These are phyloP conservation scores for Macrocentrus cingulum DNA, from an alignment of 1,140 invertebrate species.

Conservation along the genomic window DNA sequence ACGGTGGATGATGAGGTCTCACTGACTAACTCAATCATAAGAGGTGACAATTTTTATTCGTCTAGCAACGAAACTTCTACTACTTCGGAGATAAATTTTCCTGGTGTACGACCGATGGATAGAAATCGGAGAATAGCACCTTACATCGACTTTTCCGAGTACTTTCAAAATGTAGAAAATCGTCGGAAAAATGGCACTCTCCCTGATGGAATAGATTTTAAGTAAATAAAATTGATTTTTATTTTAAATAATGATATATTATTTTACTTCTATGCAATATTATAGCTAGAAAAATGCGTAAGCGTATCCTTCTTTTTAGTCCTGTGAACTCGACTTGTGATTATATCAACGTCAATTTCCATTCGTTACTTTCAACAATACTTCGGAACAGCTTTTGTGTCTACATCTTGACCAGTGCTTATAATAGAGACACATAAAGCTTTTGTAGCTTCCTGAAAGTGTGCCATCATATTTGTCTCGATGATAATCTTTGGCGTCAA, in stretches of 20 bases:
- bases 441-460: too few species aligned
- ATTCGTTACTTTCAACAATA: too few species aligned
- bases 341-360: too few species aligned
- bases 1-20: constrained; percentile 36
- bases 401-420: too few species aligned
- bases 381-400: too few species aligned
- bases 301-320: too few species aligned
- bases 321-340: too few species aligned
- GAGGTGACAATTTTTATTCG: constrained; percentile 43
- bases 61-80: constrained; percentile 50
- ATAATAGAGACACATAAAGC: too few species aligned
- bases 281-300: too few species aligned
- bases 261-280: background rate
- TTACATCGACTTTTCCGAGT: constrained; percentile 85
- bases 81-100: constrained; percentile 57
- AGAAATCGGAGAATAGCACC: constrained; percentile 70
- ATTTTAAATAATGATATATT: constrained; percentile 5
- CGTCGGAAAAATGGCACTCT: constrained; percentile 63
- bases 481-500: too few species aligned
- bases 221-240: constrained; percentile 2
- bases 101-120: constrained; percentile 45
- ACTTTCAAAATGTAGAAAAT: constrained; percentile 73
- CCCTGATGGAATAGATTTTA: constrained; percentile 60
- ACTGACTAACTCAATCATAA: constrained; percentile 37
- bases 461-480: too few species aligned